Evolutionary conservation across 2,888 invertebrate genomes (phyloP).

Genomic region (Ormyrus pomaceus): DNA sequence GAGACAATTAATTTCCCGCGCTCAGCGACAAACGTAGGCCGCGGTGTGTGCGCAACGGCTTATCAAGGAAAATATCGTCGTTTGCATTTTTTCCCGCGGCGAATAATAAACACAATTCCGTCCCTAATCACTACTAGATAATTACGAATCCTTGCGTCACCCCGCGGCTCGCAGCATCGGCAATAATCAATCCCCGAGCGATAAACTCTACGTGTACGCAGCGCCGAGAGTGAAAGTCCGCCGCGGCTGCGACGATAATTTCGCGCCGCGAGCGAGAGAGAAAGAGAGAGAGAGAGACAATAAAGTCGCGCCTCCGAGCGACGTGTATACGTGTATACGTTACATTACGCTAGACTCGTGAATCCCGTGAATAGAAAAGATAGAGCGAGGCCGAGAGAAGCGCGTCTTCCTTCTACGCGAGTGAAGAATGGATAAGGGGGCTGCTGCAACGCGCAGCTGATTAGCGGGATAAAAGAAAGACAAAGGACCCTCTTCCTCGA

Average conservation of each 20-base stretch:
- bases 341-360: constrained; percentile 13
- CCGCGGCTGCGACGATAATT: constrained; percentile 35
- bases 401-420: constrained; percentile 32
- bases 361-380: constrained; percentile 25
- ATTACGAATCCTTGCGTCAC: constrained; percentile 27
- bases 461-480: constrained; percentile 24
- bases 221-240: constrained; percentile 48
- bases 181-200: constrained; percentile 33
- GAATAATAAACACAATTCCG: constrained; percentile 3
- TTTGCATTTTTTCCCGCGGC: neutral
- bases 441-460: constrained; percentile 1
- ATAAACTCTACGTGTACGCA: constrained; percentile 31
- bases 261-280: constrained; percentile 31
- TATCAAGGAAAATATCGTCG: neutral
- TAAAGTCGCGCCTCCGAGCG: constrained; percentile 11
- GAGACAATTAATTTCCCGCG: neutral
- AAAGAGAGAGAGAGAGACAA: constrained; percentile 16
- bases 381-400: neutral
- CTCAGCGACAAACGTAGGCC: neutral
- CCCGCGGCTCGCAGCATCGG: neutral
- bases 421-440: neutral
- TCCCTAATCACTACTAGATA: constrained; percentile 32
- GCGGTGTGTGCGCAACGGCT: neutral
- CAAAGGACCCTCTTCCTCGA: constrained; percentile 3
- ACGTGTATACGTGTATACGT: neutral